Conservation (phyloP, 2,888 invertebrate species). For the Synanthedon vespiformis region DNA sequence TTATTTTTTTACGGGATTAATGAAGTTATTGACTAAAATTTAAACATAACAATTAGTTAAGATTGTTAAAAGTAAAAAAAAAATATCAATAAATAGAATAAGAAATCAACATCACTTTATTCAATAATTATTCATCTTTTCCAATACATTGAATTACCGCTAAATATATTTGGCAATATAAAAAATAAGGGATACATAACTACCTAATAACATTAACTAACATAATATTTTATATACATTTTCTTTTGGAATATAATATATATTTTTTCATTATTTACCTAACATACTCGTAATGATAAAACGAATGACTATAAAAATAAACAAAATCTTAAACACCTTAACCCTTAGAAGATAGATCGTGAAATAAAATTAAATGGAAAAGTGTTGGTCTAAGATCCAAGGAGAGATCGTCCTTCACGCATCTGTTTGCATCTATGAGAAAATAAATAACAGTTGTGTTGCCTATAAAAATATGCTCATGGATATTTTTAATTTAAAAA, state of each 20-base stretch:
- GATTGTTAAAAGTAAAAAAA: conserved; percentile 11
- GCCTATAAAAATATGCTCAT: too few species aligned
- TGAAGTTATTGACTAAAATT: too few species aligned
- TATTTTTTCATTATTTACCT: conserved; percentile 24
- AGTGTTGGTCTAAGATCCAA: too few species aligned
- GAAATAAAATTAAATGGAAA: background rate
- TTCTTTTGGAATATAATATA: conserved; percentile 34
- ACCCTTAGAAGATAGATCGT: too few species aligned
- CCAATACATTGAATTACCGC: conserved; percentile 53
- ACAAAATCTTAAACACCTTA: conserved; percentile 24
- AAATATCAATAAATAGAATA: conserved; percentile 35
- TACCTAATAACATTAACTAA: conserved; percentile 42
- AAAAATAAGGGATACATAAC: conserved; percentile 65
- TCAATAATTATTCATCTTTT: conserved; percentile 47
- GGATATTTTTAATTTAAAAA: too few species aligned
- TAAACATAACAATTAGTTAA: conserved; percentile 1
- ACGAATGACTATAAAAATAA: conserved; percentile 52
- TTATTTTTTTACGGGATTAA: too few species aligned
- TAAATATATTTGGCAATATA: conserved; percentile 69
- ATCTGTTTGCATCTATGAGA: too few species aligned
- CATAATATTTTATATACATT: conserved; percentile 8
- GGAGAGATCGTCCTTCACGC: too few species aligned
- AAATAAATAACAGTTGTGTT: too few species aligned
- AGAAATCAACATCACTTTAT: conserved; percentile 36
- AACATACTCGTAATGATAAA: conserved; percentile 23